These are phyloP conservation scores for Camponotus vicinus DNA, from an alignment of 1,140 invertebrate genomes.

Conservation along the genomic window DNA sequence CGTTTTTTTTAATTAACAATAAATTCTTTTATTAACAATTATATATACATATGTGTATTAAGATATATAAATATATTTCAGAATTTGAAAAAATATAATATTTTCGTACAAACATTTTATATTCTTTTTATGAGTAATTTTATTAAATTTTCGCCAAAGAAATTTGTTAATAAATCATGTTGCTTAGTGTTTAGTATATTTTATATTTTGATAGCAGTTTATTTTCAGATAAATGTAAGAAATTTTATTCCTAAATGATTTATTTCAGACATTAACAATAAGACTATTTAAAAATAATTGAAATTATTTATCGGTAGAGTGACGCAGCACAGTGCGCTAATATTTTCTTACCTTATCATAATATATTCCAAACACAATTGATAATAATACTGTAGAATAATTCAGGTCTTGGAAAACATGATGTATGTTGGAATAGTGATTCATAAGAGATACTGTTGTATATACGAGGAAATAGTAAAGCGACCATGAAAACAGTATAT, in stretches of 20 bases:
- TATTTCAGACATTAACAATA: background rate
- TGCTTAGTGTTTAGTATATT: background rate
- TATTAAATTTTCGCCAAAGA: background rate
- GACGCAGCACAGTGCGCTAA: background rate
- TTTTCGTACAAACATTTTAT: background rate
- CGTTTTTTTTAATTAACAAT: too few species aligned
- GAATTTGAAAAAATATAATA: too few species aligned
- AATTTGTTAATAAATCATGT: too few species aligned
- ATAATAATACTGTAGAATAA: background rate
- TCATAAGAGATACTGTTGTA: background rate
- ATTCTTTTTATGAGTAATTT: background rate
- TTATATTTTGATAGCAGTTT: background rate
- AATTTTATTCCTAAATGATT: background rate
- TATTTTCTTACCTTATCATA: conserved; percentile 3
- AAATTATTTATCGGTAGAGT: background rate
- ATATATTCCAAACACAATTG: background rate
- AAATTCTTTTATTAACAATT: too few species aligned
- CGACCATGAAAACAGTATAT: background rate
- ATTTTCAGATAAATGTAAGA: background rate
- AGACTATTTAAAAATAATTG: background rate
- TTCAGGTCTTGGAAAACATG: background rate
- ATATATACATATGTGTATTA: too few species aligned
- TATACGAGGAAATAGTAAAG: background rate
- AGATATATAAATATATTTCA: background rate
- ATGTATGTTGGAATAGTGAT: background rate